Evolutionary conservation across 2,113 vertebrate species (phyloP).

Genomic region (Nothobranchius kuhntae): DNA sequence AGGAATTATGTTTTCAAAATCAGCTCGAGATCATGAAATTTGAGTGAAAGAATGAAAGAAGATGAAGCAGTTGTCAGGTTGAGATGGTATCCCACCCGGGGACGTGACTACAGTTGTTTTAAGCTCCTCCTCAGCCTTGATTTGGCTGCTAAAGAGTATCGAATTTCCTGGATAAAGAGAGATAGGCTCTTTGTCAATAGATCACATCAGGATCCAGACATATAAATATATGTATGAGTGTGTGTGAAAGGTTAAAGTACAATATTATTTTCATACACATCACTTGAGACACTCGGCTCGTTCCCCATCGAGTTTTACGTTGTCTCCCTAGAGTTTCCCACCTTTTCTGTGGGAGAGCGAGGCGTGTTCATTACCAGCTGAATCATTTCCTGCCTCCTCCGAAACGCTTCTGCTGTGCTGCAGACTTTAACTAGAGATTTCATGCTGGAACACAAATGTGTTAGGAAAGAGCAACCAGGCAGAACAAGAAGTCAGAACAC

Average conservation of each 20-base stretch:
- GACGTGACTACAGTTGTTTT: slow-evolving; percentile 20
- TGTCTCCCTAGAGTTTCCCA: slow-evolving; percentile 38
- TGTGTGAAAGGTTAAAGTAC: neutral
- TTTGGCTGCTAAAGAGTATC: slow-evolving; percentile 20
- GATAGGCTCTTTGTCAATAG: slow-evolving; percentile 3
- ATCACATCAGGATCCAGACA: slow-evolving; percentile 4
- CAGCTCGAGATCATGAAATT: slow-evolving; percentile 35
- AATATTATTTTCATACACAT: neutral
- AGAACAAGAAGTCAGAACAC: slow-evolving; percentile 29
- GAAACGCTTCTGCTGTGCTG: slow-evolving; percentile 19
- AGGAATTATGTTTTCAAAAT: slow-evolving; percentile 39
- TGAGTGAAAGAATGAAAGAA: slow-evolving; percentile 32
- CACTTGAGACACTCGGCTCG: slow-evolving; percentile 23
- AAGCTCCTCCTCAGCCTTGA: slow-evolving; percentile 4
- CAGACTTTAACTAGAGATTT: slow-evolving; percentile 49
- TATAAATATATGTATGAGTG: neutral
- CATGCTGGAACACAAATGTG: slow-evolving; percentile 28
- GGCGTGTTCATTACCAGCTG: slow-evolving; percentile 30
- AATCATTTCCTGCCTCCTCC: slow-evolving; percentile 38
- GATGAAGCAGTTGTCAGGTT: slow-evolving; percentile 31
- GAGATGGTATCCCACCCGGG: slow-evolving; percentile 38
- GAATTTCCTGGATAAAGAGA: slow-evolving; percentile 23
- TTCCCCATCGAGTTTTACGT: slow-evolving; percentile 35
- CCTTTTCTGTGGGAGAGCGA: slow-evolving; percentile 37
- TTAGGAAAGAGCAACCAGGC: slow-evolving; percentile 27